Conservation (phyloP, 2,113 vertebrate species). For the Nannobrachium achirus region DNA sequence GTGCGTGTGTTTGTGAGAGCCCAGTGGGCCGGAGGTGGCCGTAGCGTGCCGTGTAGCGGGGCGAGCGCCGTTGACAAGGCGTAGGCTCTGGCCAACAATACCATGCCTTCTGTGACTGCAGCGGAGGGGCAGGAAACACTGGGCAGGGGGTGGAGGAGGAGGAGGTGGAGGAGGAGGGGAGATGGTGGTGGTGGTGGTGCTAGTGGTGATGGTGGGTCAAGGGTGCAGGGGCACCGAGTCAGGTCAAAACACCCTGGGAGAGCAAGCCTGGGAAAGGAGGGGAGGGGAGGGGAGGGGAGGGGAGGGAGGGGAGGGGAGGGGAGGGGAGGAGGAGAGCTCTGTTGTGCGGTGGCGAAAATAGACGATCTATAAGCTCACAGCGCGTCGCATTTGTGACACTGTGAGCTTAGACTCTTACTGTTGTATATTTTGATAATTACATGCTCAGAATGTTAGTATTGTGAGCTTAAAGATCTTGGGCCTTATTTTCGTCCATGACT, state of each 20-base stretch:
- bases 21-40: background rate
- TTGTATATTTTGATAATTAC: no score
- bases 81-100: constrained; percentile 60
- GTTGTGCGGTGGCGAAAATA: background rate
- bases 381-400: no score
- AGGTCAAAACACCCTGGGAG: constrained; percentile 67
- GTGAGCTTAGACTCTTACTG: no score
- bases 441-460: no score
- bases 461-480: no score
- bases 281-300: background rate
- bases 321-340: background rate
- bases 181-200: background rate
- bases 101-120: constrained; percentile 52
- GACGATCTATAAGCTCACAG: no score
- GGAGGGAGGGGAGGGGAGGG: background rate
- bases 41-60: no score
- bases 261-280: constrained; percentile 48
- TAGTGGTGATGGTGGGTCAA: background rate
- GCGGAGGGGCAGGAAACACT: constrained; percentile 35
- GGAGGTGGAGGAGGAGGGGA: background rate
- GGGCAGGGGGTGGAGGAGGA: constrained; percentile 16
- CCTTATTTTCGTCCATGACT: no score
- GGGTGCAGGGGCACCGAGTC: constrained; percentile 45
- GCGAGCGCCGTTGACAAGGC: constrained; percentile 1
- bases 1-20: constrained; percentile 2